A percentile compares a stretch with the other conserved stretches of the same genome.
These are phyloP conservation scores for Edolisoma coerulescens DNA, from an alignment of 2,113 vertebrate genomes.

Conservation along the genomic window DNA sequence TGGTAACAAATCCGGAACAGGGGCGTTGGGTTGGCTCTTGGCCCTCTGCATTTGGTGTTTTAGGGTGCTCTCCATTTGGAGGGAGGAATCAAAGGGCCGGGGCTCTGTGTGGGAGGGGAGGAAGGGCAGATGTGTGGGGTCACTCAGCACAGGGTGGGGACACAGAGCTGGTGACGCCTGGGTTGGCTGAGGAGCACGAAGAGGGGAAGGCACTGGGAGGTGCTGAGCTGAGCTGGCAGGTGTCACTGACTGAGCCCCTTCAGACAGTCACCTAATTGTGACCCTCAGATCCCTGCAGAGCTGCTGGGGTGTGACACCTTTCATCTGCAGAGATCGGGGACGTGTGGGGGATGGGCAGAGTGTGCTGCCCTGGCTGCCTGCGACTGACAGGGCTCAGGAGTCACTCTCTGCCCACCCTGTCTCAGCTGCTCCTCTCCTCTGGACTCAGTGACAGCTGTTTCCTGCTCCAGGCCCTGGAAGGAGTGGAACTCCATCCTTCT, in stretches of 20 bases:
- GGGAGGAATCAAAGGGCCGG: background rate
- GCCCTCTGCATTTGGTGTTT: background rate
- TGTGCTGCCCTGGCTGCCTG: background rate
- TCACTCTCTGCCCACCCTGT: background rate
- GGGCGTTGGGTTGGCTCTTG: background rate
- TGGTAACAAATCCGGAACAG: constrained; percentile 46
- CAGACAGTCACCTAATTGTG: background rate
- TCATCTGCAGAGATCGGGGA: background rate
- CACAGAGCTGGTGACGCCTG: background rate
- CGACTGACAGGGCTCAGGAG: background rate
- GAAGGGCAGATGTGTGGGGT: background rate
- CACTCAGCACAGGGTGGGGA: background rate
- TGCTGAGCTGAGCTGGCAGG: background rate
- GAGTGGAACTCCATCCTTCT: background rate
- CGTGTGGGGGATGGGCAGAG: background rate
- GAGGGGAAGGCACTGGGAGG: background rate
- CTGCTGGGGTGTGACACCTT: background rate
- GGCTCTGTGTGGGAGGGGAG: background rate
- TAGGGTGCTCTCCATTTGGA: background rate
- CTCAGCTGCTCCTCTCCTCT: background rate
- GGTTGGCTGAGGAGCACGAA: background rate
- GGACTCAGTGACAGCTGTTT: background rate
- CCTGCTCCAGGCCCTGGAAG: background rate
- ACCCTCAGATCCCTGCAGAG: background rate
- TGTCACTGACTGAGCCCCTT: background rate